Conservation (phyloP, 2,797 vertebrate species). For the Sebastes cheni region DNA sequence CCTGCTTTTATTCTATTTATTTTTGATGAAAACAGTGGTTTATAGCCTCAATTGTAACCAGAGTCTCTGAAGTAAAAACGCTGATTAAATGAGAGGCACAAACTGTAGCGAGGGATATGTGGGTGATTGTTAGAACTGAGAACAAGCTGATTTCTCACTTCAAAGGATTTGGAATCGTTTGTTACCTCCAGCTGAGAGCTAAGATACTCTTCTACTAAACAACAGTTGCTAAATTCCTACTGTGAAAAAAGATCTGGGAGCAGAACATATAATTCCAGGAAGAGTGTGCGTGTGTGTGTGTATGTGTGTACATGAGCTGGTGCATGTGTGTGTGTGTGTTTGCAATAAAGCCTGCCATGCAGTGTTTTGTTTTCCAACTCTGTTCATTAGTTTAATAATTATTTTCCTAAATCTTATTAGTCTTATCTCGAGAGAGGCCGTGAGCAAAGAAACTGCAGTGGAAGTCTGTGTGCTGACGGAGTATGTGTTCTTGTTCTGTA, state of each 20-base stretch:
- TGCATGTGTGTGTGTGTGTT: constrained; percentile 43
- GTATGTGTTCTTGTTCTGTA: constrained; percentile 64
- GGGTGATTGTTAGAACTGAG: constrained; percentile 69
- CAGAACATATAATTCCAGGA: constrained; percentile 79
- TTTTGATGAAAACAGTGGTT: constrained; percentile 33
- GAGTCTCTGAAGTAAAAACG: constrained; percentile 36
- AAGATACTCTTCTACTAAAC: constrained; percentile 77
- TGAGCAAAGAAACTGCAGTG: constrained; percentile 69
- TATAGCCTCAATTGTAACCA: neutral
- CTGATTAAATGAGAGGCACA: constrained; percentile 62
- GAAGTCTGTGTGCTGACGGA: constrained; percentile 58
- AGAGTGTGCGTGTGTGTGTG: constrained; percentile 45
- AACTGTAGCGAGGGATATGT: constrained; percentile 51
- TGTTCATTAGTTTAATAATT: constrained; percentile 80
- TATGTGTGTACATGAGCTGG: constrained; percentile 22
- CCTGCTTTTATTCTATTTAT: neutral
- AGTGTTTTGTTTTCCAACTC: constrained; percentile 80
- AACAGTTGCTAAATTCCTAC: constrained; percentile 80
- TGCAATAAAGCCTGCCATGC: constrained; percentile 80
- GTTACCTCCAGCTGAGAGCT: constrained; percentile 76
- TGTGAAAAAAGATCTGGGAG: constrained; percentile 77
- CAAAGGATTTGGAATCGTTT: constrained; percentile 74
- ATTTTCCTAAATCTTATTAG: constrained; percentile 76
- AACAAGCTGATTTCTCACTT: constrained; percentile 77
- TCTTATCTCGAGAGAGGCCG: constrained; percentile 72